Percentiles rank a stretch among this genome's conserved stretches.
These are phyloP conservation scores for Drosophila grimshawi DNA, from an alignment of 1,140 invertebrate species.

Conservation along the genomic window DNA sequence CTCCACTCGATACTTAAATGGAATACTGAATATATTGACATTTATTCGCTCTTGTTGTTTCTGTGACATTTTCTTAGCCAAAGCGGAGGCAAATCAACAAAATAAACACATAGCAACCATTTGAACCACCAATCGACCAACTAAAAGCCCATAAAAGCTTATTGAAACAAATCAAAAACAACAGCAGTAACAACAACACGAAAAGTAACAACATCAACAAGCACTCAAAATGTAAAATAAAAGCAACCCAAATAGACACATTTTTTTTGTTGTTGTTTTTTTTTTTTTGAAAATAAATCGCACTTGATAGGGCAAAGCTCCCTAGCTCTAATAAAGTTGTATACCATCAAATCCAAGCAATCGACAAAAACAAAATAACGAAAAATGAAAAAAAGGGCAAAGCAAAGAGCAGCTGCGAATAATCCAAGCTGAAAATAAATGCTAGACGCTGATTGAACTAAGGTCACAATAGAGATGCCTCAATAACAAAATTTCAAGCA, in stretches of 20 bases:
- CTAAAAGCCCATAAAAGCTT: constrained; percentile 69
- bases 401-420: neutral
- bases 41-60: neutral
- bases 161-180: constrained; percentile 67
- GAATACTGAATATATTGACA: constrained; percentile 28
- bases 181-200: constrained; percentile 1
- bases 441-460: neutral
- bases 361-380: constrained; percentile 10
- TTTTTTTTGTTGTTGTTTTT: constrained; percentile 3
- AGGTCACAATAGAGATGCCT: constrained; percentile 1
- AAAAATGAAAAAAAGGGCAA: neutral
- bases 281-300: constrained; percentile 18
- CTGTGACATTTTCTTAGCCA: constrained; percentile 15
- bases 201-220: constrained; percentile 14
- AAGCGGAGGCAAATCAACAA: constrained; percentile 5
- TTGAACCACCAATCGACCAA: constrained; percentile 54
- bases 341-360: constrained; percentile 28
- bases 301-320: neutral
- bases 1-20: constrained; percentile 18
- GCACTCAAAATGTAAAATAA: constrained; percentile 31
- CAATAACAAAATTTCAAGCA: no score
- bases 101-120: constrained; percentile 18
- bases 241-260: constrained; percentile 37
- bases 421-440: constrained; percentile 1
- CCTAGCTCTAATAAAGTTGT: constrained; percentile 32